A percentile compares a stretch with the other conserved stretches of the same genome.
These are phyloP conservation scores for Callimico goeldii DNA, from an alignment of 2,797 vertebrate genomes.

Conservation along the genomic window DNA sequence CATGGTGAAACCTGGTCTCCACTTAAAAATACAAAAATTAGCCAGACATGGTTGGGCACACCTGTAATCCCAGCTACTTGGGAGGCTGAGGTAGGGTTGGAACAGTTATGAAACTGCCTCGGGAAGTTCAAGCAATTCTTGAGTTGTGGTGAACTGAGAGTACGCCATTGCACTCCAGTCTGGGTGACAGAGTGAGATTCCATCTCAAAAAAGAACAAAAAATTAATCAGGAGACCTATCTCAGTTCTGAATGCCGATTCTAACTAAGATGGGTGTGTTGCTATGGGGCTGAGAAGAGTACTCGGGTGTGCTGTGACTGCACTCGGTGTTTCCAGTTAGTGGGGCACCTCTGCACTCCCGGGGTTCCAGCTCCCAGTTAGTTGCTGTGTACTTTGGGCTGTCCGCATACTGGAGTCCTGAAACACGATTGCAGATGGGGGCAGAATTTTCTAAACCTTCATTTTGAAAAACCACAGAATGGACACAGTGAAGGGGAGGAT, in stretches of 20 bases:
- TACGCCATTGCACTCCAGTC: fast-evolving
- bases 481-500: fast-evolving
- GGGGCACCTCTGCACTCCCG: neutral
- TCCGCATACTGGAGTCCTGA: neutral
- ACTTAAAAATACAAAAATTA: too few relatives aligned
- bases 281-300: too few relatives aligned
- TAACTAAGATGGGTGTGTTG: neutral
- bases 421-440: fast-evolving
- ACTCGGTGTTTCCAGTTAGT: neutral
- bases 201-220: too few relatives aligned
- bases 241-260: neutral
- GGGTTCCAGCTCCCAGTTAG: neutral
- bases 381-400: neutral
- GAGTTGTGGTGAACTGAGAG: too few relatives aligned
- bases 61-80: too few relatives aligned
- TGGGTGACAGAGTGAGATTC: too few relatives aligned
- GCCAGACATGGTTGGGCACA: too few relatives aligned
- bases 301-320: too few relatives aligned
- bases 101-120: too few relatives aligned
- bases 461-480: neutral
- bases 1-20: too few relatives aligned
- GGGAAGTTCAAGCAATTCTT: too few relatives aligned
- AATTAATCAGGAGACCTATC: neutral
- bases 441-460: neutral
- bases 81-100: too few relatives aligned